These are phyloP conservation scores for Anseranas semipalmata DNA, from an alignment of 2,113 vertebrate species.

Conservation along the genomic window DNA sequence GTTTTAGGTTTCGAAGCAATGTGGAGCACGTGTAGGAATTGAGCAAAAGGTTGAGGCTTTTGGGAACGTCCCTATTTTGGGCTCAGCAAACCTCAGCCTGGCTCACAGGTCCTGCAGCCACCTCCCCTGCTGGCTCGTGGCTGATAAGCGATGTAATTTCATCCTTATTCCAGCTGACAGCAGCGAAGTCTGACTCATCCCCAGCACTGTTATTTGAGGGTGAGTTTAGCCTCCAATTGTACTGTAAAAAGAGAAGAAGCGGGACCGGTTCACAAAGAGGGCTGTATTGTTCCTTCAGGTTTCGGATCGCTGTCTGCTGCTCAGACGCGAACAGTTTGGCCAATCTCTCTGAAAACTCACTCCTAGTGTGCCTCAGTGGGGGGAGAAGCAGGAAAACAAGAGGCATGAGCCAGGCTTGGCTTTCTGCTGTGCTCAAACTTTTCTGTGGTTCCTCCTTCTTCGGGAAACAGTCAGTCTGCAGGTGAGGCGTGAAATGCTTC, in stretches of 20 bases:
- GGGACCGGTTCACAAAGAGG: background rate
- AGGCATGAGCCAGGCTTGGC: background rate
- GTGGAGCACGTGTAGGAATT: background rate
- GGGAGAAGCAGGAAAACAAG: background rate
- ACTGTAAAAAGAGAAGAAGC: background rate
- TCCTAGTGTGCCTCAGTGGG: background rate
- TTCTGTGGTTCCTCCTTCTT: background rate
- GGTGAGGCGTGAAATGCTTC: background rate
- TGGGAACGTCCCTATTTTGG: background rate
- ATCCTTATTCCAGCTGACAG: background rate
- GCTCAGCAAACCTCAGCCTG: background rate
- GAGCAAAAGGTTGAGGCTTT: background rate
- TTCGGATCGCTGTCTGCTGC: background rate
- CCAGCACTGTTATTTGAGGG: background rate
- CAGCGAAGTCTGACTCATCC: background rate
- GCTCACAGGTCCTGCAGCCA: background rate
- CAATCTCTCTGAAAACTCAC: background rate
- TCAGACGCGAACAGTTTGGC: background rate
- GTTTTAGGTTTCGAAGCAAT: background rate
- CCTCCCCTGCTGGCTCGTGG: background rate
- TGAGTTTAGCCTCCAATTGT: background rate
- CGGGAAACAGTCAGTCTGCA: background rate
- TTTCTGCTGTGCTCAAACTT: background rate
- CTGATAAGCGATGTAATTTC: slow-evolving; percentile 4
- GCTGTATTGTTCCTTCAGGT: background rate